Evolutionary conservation across 2,797 vertebrate species (phyloP), one percentile per base, ranked within the genome.

Genomic region (Hydrocynus forskahlii): DNA sequence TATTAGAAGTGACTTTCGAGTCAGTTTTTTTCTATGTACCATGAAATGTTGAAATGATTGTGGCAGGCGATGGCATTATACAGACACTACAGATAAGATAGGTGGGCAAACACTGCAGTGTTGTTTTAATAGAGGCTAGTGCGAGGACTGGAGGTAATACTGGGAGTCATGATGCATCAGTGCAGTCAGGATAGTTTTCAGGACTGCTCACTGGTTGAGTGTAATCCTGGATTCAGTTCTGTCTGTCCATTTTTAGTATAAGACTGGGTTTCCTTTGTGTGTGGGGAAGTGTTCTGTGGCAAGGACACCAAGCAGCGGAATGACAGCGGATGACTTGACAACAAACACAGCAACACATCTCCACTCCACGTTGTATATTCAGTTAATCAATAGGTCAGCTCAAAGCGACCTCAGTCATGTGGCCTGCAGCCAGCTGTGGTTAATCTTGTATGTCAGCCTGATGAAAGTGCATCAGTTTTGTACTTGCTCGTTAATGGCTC

Each of bases 371-470:
- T 66, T 73, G 59, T 74, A 64, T 55, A 66, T 74, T 74, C 59
- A 73, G 25, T 50, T 59, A 45, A 78, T 78, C 76, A 78, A 70
- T 55, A 73, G 43, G 52, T 40, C 69, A 60, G 25, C 68, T 38
- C 48, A 23, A 43, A 43, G 43, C 17, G 57, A 71, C 78, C 78
- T 63, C 43, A 10, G 59, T 43, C 59, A 17, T 23, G 45, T 43
- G 64, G 21, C 25, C 66, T 23, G 54, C 55, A 43, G 72, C 6
- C 2, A 38, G 25, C 54, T 8, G 9, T 7, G 7, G 52, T 55
- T 73, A 73, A 57, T 73, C 16, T 14, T 73, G 29, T 60, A 17
- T 38, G 29, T 38, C 35, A 14, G 6, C 13, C 21, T 21, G 4
- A 8, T 10, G 25, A 7, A 25, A 38, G 29, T 12, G 52, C 52